These are phyloP conservation scores for Drosophila erecta DNA, from an alignment of 1,140 invertebrate species.

Conservation along the genomic window DNA sequence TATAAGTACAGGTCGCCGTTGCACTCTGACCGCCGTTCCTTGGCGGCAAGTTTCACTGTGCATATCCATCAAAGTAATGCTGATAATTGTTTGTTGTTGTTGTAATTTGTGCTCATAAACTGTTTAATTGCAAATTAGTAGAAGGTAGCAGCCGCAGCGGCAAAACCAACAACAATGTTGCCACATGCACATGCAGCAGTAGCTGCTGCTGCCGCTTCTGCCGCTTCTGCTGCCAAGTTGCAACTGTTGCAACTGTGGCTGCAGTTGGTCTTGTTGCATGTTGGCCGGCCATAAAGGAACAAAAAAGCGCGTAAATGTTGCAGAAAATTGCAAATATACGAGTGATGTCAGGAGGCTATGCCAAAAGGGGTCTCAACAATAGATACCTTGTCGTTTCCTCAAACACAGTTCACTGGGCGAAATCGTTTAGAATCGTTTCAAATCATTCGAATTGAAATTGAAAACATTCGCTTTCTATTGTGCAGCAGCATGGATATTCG, in stretches of 20 bases:
- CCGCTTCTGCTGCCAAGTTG: neutral
- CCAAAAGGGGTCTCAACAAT: neutral
- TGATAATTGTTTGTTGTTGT: slow-evolving; percentile 55
- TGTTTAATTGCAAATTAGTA: slow-evolving; percentile 82
- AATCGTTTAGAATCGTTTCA: no score
- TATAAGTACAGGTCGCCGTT: neutral
- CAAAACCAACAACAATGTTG: slow-evolving; percentile 42
- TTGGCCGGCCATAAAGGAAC: slow-evolving; percentile 45
- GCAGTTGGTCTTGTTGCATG: slow-evolving; percentile 66
- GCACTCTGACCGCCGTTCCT: neutral
- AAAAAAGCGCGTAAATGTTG: slow-evolving; percentile 60
- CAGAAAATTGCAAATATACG: slow-evolving; percentile 57
- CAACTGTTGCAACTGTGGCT: slow-evolving; percentile 4
- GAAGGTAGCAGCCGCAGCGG: slow-evolving; percentile 41
- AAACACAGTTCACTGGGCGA: neutral
- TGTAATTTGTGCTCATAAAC: slow-evolving; percentile 79
- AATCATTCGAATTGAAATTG: neutral
- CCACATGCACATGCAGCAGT: slow-evolving; percentile 20
- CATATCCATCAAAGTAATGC: slow-evolving; percentile 37
- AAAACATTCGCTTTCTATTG: no score
- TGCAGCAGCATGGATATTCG: no score
- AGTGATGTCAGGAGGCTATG: slow-evolving; percentile 20
- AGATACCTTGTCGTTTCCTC: neutral
- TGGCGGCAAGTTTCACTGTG: slow-evolving; percentile 18
- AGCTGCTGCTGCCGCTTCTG: neutral